Base-by-base conservation (phyloP, 2,113 vertebrate genomes). In the Blennius ocellaris region DNA sequence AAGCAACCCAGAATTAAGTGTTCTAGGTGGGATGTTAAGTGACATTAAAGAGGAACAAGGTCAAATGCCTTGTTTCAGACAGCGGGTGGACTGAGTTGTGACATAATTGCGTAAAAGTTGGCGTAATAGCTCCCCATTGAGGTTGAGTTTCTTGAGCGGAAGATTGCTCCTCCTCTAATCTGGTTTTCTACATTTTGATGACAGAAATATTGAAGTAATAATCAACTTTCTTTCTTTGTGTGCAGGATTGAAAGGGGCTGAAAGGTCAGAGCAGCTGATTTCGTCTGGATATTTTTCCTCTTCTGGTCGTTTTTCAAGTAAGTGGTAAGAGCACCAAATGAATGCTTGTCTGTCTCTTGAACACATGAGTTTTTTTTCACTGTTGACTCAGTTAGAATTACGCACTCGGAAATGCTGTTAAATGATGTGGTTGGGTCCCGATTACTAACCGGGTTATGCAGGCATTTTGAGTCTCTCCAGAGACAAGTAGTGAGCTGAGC, bases 261-360 rank as follows among this genome's bases (percentile, higher is more conserved):
- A 12, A 49, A 6, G 51, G 51, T 69, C 2, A 12, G 3, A 57
- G 37, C 70, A 55, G 17, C 68, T 38, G 40, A 70, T 38, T 12
- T 10, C 67, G 5, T 78, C 52, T 45, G 47, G 76, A 69, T 45
- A 6, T 43, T 60, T 58, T 40, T n/a, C 37, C 21, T 54, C 69
- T 63, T 39, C 44, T 1, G 17, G 14, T 55, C 38, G 11, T 12
- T 63, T 11, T 11, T 51, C 49, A 40, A 57, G 11, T 61, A 50
- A 39, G 58, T n/a, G 85, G 87, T 87, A 80, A 81, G 78, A 0
- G 7, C 62, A n/a, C n/a, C 15, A n/a, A 14, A 8, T 59, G 1
- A 50, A 50, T 7, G 11, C 12, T 8, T 45, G 1, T 30, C 48
- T 30, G 30, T 37, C 11, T 47, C 0, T 9, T 9, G 10, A 12